Percentiles rank a stretch among this genome's conserved stretches.
Evolutionary conservation across 1,140 invertebrate species (phyloP).

Genomic region (Lordiphosa mommai): DNA sequence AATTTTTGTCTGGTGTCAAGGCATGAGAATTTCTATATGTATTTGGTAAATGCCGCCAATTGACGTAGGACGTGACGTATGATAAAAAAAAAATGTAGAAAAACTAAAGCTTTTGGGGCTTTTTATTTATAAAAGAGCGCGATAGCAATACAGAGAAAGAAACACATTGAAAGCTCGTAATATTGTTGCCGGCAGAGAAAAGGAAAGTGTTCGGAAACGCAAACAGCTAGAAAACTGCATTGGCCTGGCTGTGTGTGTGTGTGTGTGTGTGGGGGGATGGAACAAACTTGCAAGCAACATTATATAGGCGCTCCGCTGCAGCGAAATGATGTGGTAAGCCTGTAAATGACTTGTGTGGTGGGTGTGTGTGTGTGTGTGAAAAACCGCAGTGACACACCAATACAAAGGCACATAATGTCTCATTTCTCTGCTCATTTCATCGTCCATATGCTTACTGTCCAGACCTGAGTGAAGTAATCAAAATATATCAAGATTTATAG

Average conservation of each 20-base stretch:
- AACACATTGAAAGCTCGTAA: neutral
- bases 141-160: constrained; percentile 3
- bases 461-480: constrained; percentile 53
- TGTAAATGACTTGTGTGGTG: neutral
- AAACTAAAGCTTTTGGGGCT: constrained; percentile 39
- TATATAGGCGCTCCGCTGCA: constrained; percentile 27
- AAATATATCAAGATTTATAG: constrained; percentile 57
- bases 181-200: constrained; percentile 38
- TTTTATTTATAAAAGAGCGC: constrained; percentile 29
- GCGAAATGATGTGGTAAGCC: constrained; percentile 33
- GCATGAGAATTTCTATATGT: constrained; percentile 20
- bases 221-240: constrained; percentile 54
- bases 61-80: constrained; percentile 72
- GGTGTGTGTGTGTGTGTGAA: constrained; percentile 2
- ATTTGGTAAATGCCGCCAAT: constrained; percentile 48
- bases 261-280: neutral
- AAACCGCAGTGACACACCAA: constrained; percentile 10
- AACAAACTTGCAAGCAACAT: constrained; percentile 8
- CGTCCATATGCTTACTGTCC: neutral
- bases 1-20: constrained; percentile 13
- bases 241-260: constrained; percentile 15
- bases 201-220: constrained; percentile 46
- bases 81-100: constrained; percentile 31
- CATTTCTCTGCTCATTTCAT: constrained; percentile 3
- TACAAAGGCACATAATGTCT: constrained; percentile 2